Conservation (phyloP, 2,888 invertebrate species). For the Eurytoma adleriae region DNA sequence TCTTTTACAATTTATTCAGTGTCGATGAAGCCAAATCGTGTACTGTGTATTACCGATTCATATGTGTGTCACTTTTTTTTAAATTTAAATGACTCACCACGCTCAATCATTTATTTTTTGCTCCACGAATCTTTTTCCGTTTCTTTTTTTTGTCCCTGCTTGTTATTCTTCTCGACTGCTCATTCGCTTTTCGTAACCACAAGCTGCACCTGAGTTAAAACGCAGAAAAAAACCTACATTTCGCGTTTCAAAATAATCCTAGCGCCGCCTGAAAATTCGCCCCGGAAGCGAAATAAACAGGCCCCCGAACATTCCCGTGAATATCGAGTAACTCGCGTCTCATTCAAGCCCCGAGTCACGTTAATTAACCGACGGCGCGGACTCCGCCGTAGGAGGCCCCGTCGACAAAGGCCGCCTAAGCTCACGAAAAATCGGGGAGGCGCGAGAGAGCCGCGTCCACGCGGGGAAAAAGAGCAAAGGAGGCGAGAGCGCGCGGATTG, state of each 20-base stretch:
- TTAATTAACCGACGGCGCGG: constrained; percentile 28
- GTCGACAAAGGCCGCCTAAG: constrained; percentile 20
- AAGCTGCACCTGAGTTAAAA: too few species aligned
- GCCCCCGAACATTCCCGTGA: constrained; percentile 42
- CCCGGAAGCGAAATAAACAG: background rate
- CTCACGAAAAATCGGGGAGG: background rate
- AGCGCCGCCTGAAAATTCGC: background rate
- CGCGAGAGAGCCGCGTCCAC: background rate
- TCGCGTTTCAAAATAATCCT: background rate
- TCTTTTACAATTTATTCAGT: background rate
- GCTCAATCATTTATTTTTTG: constrained; percentile 22
- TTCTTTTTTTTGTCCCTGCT: background rate
- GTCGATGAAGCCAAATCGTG: background rate
- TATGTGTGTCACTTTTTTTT: constrained; percentile 24
- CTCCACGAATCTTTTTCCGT: background rate
- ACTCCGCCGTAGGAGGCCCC: background rate
- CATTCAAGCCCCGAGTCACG: background rate
- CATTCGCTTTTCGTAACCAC: background rate
- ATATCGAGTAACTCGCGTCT: constrained; percentile 47
- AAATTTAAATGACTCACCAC: constrained; percentile 22
- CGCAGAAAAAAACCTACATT: background rate
- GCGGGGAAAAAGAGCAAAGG: constrained; percentile 27
- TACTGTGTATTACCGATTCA: background rate
- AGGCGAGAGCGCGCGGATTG: constrained; percentile 21
- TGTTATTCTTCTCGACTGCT: constrained; percentile 16